Evolutionary conservation across 30 jellyfish, hydroid and myxozoan genomes (phyloP), one percentile per base, ranked within the genome.

Genomic region (Turritopsis dohrnii): DNA sequence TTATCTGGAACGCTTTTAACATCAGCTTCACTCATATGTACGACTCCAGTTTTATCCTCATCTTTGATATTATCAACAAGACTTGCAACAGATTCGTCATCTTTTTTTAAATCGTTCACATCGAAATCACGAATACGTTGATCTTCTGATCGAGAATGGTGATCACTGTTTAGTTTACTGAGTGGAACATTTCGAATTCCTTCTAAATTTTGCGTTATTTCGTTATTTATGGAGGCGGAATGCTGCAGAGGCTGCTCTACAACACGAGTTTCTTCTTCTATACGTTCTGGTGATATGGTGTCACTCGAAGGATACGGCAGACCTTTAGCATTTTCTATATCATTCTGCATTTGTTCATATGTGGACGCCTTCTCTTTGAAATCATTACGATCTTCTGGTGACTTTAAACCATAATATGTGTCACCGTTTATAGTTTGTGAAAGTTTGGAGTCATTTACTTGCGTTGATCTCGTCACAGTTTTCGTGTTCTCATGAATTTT

Each of bases 341-440:
- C 1, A 23, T n/a, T 69, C 31, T 69, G 31, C 9, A n/a, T 69
- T 69, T 23, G 77, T n/a, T n/a, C 77, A 23, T n/a, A 69, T 21
- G 30, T 69, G 77, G 77, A n/a, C 16, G 77, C 77, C 60, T 41
- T 41, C 28, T n/a, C 31, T 27, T 69, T 69, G 28, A 27, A 23
- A 69, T 23, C 77, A 19, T 69, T 69, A 8, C 31, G 16, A n/a
- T 69, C 77, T 23, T 69, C 77, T 69, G 30, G 30, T 23, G 77
- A 69, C 16, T 69, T 69, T 19, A 69, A n/a, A 7, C 77, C 77
- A 1, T 69, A 69, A 27, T 69, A 69, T 9, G 77, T 69, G 30
- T 69, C 77, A 8, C 77, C 77, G 30, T 69, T 69, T n/a, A 69
- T 69, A 69, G 77, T 69, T 69, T 69, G 77, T 69, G 28, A 23